Evolutionary conservation across 2,888 invertebrate genomes (phyloP).

Genomic region (Baccha elongata): DNA sequence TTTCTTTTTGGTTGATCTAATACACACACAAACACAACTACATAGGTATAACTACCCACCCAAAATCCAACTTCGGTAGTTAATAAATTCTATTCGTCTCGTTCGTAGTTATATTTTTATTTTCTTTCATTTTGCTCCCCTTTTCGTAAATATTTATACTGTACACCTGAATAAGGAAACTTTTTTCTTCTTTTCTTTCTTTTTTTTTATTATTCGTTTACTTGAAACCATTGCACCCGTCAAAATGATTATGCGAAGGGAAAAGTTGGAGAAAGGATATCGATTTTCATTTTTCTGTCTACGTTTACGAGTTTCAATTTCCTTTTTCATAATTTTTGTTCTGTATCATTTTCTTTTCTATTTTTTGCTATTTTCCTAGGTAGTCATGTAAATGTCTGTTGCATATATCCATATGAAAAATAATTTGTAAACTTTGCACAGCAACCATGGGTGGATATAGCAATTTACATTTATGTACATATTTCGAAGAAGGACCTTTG

Average conservation of each 20-base stretch:
- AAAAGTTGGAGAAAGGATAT: constrained; percentile 35
- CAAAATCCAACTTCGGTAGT: constrained; percentile 25
- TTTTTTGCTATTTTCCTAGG: constrained; percentile 29
- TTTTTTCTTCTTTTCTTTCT: constrained; percentile 3
- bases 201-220: constrained; percentile 4
- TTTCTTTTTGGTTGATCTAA: neutral
- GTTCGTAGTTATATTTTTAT: neutral
- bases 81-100: constrained; percentile 35
- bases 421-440: constrained; percentile 26
- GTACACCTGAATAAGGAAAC: constrained; percentile 52
- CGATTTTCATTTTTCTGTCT: constrained; percentile 57
- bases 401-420: constrained; percentile 32
- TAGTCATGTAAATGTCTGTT: constrained; percentile 43
- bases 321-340: constrained; percentile 30
- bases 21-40: neutral
- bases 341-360: neutral
- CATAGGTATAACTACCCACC: neutral
- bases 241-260: constrained; percentile 27
- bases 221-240: constrained; percentile 32
- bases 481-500: constrained; percentile 50
- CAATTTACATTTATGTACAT: constrained; percentile 64
- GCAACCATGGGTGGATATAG: constrained; percentile 12
- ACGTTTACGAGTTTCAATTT: constrained; percentile 66
- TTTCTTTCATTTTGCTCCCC: constrained; percentile 16
- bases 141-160: constrained; percentile 58